phyloP scores from a whole-genome alignment of 2,888 invertebrate species.

The Serripes groenlandicus region DNA sequence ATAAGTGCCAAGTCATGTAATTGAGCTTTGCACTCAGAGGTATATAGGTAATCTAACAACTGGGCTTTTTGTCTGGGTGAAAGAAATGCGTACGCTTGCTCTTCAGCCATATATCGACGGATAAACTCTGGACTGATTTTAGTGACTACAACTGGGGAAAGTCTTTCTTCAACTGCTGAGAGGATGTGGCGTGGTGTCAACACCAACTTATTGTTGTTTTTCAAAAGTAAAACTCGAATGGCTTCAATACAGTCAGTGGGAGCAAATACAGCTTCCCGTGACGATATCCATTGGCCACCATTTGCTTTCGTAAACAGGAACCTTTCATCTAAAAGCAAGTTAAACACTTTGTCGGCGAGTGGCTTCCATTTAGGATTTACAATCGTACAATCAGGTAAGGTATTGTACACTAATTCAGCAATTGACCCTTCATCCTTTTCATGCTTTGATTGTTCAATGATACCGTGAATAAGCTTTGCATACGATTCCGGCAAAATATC shows the following conservation, averaged over 20 bases:
- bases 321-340: neutral
- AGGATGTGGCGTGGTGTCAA: neutral
- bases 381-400: constrained; percentile 24
- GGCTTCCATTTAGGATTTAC: constrained; percentile 26
- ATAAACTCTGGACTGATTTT: neutral
- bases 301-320: constrained; percentile 43
- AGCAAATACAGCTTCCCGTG: constrained; percentile 37
- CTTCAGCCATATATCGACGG: neutral
- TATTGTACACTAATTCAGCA: constrained; percentile 23
- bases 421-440: neutral
- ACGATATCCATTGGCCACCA: constrained; percentile 54
- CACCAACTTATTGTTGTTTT: neutral
- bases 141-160: neutral
- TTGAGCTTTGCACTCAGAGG: neutral
- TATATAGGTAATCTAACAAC: neutral
- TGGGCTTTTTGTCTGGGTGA: neutral
- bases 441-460: neutral
- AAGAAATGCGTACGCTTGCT: neutral
- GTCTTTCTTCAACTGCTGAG: neutral
- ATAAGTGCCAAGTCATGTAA: constrained; percentile 43
- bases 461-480: constrained; percentile 2
- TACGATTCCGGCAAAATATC: constrained; percentile 51
- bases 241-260: neutral
- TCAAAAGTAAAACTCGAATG: neutral
- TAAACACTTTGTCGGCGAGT: constrained; percentile 19